Percentiles rank a stretch among this genome's conserved stretches.
phyloP scores from a whole-genome alignment of 2,888 invertebrate species.

The Timema podura region DNA sequence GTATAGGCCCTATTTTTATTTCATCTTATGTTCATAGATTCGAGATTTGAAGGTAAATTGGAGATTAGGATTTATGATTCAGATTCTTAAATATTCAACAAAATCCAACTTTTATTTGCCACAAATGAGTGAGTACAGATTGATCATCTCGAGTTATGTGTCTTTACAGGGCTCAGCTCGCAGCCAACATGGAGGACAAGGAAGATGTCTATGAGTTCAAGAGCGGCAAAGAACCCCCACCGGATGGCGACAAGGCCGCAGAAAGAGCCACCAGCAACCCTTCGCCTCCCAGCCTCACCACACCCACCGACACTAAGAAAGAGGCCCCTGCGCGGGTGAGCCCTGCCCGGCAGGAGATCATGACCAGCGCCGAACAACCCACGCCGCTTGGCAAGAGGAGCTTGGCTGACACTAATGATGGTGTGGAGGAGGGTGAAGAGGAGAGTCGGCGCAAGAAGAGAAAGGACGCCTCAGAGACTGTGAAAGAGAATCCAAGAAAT shows the following conservation, averaged over 20 bases:
- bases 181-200: slow-evolving; percentile 35
- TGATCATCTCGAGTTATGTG: not conserved
- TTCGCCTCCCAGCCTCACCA: slow-evolving; percentile 43
- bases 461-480: slow-evolving; percentile 64
- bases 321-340: slow-evolving; percentile 41
- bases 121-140: not conserved
- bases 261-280: no score
- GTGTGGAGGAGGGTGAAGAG: slow-evolving; percentile 59
- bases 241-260: slow-evolving; percentile 30
- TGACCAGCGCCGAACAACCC: slow-evolving; percentile 23
- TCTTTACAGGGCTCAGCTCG: slow-evolving; percentile 28
- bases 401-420: slow-evolving; percentile 42
- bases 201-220: slow-evolving; percentile 59
- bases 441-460: slow-evolving; percentile 68
- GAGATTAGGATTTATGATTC: no score
- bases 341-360: slow-evolving; percentile 29
- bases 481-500: slow-evolving; percentile 48
- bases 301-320: slow-evolving; percentile 41
- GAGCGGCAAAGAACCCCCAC: slow-evolving; percentile 50
- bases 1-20: no score
- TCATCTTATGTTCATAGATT: no score
- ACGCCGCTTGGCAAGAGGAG: slow-evolving; percentile 31
- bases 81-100: not conserved
- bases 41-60: no score
- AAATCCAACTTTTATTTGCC: not conserved